Percentiles rank a stretch among this genome's conserved stretches.
phyloP scores from a whole-genome alignment of 2,797 vertebrate species.

The Sphenodon punctatus region DNA sequence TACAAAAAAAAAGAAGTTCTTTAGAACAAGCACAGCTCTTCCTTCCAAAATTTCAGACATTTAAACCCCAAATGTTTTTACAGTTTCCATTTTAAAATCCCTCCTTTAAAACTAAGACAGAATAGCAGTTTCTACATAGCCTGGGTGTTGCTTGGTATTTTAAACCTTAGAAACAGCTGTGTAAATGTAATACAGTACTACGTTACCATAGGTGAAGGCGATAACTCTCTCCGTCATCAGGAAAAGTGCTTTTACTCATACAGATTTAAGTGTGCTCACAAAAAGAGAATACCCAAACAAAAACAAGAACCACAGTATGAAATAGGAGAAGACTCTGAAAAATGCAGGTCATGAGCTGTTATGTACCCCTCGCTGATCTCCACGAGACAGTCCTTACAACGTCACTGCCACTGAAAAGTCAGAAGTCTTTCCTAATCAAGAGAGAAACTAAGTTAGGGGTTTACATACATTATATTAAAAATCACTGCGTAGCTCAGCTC shows the following conservation, averaged over 20 bases:
- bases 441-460: background rate
- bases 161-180: slow-evolving; percentile 3
- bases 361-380: slow-evolving; percentile 9
- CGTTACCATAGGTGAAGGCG: background rate
- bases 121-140: slow-evolving; percentile 18
- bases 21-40: slow-evolving; percentile 43
- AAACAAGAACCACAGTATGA: background rate
- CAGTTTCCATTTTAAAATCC: background rate
- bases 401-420: slow-evolving; percentile 33
- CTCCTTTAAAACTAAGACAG: slow-evolving; percentile 9
- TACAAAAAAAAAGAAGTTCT: slow-evolving; percentile 20
- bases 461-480: background rate
- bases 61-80: slow-evolving; percentile 21
- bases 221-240: background rate
- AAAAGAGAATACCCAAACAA: background rate
- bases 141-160: background rate
- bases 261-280: slow-evolving; percentile 14
- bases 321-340: background rate
- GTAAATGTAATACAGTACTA: background rate
- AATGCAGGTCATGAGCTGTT: background rate
- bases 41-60: slow-evolving; percentile 10
- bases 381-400: background rate
- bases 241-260: background rate
- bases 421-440: slow-evolving; percentile 36
- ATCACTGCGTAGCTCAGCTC: background rate